phyloP scores from a whole-genome alignment of 2,797 vertebrate species.

The Sebastes umbrosus region DNA sequence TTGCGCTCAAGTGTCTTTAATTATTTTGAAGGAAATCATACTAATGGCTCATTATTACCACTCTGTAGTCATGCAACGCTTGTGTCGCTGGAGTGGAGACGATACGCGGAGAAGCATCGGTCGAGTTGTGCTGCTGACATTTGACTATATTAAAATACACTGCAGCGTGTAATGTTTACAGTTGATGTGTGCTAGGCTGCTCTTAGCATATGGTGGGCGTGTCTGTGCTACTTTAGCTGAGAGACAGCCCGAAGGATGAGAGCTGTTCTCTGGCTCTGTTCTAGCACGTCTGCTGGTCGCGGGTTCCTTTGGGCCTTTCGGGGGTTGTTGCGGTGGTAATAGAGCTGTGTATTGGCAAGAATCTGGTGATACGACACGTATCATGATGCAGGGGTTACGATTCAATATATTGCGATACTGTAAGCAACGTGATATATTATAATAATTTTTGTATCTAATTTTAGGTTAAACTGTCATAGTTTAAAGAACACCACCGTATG shows the following conservation, averaged over 20 bases:
- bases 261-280: constrained; percentile 63
- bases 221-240: constrained; percentile 65
- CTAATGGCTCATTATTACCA: not conserved
- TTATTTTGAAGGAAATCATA: not conserved
- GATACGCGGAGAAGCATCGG: not conserved
- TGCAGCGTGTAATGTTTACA: constrained; percentile 19
- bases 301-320: constrained; percentile 48
- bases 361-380: no score
- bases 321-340: not conserved
- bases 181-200: constrained; percentile 39
- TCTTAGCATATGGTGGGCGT: constrained; percentile 68
- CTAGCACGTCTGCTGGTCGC: constrained; percentile 57
- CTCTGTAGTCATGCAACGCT: not conserved
- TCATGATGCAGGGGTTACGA: no score
- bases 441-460: no score
- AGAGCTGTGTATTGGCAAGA: no score
- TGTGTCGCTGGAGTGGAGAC: not conserved
- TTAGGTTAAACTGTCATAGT: no score
- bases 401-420: no score
- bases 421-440: no score
- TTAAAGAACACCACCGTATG: no score
- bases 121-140: not conserved
- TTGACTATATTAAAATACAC: not conserved
- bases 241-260: constrained; percentile 66
- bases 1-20: not conserved